Percentiles rank a stretch among this genome's conserved stretches.
Evolutionary conservation across 2,797 vertebrate genomes (phyloP).

Genomic region (Acanthopagrus latus): DNA sequence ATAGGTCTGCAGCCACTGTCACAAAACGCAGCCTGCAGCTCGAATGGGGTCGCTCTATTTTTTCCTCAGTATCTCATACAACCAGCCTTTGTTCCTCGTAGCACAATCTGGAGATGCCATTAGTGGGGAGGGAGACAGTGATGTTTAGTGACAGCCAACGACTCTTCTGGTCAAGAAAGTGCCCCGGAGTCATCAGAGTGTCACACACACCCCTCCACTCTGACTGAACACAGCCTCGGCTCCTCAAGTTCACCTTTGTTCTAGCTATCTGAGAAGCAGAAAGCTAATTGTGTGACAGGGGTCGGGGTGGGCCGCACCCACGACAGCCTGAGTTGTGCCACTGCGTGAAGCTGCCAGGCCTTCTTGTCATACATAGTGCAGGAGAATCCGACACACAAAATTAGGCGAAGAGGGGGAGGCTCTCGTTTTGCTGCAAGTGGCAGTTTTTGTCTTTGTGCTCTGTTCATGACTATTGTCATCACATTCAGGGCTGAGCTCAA

Average conservation of each 20-base stretch:
- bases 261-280: constrained; percentile 77
- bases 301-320: constrained; percentile 63
- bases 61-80: constrained; percentile 65
- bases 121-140: constrained; percentile 83
- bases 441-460: constrained; percentile 80
- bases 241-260: constrained; percentile 84
- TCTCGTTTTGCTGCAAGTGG: constrained; percentile 74
- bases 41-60: constrained; percentile 76
- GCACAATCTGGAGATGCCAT: constrained; percentile 86
- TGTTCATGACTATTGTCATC: constrained; percentile 79
- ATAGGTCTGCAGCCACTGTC: constrained; percentile 72
- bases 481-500: constrained; percentile 82
- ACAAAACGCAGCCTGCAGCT: constrained; percentile 71
- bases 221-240: constrained; percentile 59
- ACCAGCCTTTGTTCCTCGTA: constrained; percentile 82
- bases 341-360: constrained; percentile 67
- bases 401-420: constrained; percentile 48
- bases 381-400: constrained; percentile 69
- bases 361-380: constrained; percentile 80
- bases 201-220: constrained; percentile 74
- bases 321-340: constrained; percentile 63
- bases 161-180: constrained; percentile 82
- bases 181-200: constrained; percentile 80
- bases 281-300: constrained; percentile 81
- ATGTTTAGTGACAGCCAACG: constrained; percentile 86